phyloP scores from a whole-genome alignment of 2,797 vertebrate genomes.

The Paedocypris micromegethes region DNA sequence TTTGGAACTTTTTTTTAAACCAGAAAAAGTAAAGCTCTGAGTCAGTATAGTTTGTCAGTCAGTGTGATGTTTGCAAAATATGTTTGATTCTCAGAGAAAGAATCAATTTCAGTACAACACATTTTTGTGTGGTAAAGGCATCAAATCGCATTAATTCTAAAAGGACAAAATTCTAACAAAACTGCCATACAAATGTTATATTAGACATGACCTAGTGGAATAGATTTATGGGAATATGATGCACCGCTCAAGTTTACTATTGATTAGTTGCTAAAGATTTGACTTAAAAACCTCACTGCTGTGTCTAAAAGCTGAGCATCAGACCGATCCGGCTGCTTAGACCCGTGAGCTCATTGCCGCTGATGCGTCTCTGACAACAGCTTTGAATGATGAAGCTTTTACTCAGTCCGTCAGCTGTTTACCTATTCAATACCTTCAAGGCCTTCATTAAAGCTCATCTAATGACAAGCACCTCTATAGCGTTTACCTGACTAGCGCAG shows the following conservation, averaged over 20 bases:
- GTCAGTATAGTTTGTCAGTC: too few species aligned
- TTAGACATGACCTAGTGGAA: too few species aligned
- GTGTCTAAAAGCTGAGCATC: not conserved
- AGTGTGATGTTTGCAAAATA: too few species aligned
- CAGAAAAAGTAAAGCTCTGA: too few species aligned
- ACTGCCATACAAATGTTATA: too few species aligned
- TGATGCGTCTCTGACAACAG: slow-evolving; percentile 4
- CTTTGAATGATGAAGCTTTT: not conserved
- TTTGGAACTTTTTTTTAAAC: too few species aligned
- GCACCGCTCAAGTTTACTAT: not conserved
- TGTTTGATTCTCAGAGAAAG: too few species aligned
- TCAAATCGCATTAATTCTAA: too few species aligned
- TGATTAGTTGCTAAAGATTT: not conserved
- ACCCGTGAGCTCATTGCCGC: not conserved
- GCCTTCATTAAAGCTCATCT: not conserved
- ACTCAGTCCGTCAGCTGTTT: slow-evolving; percentile 15
- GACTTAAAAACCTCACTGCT: not conserved
- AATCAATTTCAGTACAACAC: too few species aligned
- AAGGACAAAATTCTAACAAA: too few species aligned
- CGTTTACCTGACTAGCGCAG: slow-evolving; percentile 12
- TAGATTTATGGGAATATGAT: not conserved
- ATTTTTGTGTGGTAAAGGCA: too few species aligned
- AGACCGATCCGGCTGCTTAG: not conserved
- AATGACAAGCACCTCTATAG: slow-evolving; percentile 3
- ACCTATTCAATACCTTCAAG: not conserved